Evolutionary conservation across 2,113 vertebrate genomes (phyloP).

Genomic region (Stercorarius parasiticus): DNA sequence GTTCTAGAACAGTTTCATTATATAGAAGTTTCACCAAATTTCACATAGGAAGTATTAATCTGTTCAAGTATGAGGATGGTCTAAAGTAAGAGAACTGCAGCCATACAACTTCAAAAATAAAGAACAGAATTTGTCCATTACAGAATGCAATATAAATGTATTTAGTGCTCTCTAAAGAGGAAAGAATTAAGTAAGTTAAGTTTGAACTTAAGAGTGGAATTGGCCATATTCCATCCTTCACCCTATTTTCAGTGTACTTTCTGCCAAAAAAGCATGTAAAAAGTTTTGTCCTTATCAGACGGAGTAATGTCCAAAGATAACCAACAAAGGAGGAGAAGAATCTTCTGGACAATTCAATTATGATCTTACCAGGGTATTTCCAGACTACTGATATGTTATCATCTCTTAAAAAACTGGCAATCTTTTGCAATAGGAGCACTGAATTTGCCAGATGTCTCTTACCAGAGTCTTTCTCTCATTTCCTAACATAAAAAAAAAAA

Average conservation of each 20-base stretch:
- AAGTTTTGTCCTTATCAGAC: neutral
- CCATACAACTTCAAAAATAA: neutral
- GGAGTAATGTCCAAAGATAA: neutral
- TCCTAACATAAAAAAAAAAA: neutral
- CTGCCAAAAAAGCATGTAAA: neutral
- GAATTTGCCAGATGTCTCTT: neutral
- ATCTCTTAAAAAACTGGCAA: neutral
- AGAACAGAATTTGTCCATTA: neutral
- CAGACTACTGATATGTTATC: neutral
- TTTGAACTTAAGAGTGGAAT: neutral
- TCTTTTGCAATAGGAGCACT: neutral
- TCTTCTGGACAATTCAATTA: neutral
- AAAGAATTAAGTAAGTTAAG: neutral
- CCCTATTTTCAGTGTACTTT: neutral
- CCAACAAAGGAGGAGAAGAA: neutral
- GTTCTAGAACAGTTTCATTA: neutral
- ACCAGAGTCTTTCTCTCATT: neutral
- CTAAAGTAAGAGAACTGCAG: neutral
- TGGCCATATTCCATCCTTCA: neutral
- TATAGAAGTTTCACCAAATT: neutral
- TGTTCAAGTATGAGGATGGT: neutral
- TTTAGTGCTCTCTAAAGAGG: neutral
- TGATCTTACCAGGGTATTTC: neutral
- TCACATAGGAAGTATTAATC: neutral
- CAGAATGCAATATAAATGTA: neutral